These are phyloP conservation scores for Condylura cristata DNA, from an alignment of 2,113 vertebrate genomes.

Conservation along the genomic window DNA sequence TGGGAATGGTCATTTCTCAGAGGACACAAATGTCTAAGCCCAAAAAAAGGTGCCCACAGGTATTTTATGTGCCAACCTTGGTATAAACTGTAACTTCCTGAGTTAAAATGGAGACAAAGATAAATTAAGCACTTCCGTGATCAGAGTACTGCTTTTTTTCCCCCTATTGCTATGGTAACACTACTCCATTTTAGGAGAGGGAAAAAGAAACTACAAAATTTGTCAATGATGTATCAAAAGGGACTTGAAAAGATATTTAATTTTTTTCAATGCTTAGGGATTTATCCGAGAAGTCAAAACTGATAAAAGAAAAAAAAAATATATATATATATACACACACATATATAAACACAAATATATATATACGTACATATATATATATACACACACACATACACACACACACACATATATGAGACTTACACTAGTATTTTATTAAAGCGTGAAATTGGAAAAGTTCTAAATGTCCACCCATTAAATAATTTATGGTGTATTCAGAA, in stretches of 20 bases:
- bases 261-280: constrained; percentile 2
- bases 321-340: not conserved
- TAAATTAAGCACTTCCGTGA: constrained; percentile 67
- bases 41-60: not conserved
- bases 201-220: constrained; percentile 64
- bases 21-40: not conserved
- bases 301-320: constrained; percentile 2
- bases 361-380: not conserved
- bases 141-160: constrained; percentile 56
- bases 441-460: not conserved
- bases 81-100: constrained; percentile 55
- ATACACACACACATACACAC: no score
- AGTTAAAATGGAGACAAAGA: constrained; percentile 73
- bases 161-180: constrained; percentile 74
- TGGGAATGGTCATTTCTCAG: not conserved
- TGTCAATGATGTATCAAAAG: constrained; percentile 58
- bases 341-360: no score
- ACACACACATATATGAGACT: not conserved
- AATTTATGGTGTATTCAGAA: not conserved
- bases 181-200: constrained; percentile 68
- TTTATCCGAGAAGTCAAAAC: not conserved
- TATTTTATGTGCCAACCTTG: constrained; percentile 14
- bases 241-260: constrained; percentile 18
- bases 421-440: not conserved
- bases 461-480: not conserved